Evolutionary conservation across 2,797 vertebrate species (phyloP).

Genomic region (Bradypodion ventrale): DNA sequence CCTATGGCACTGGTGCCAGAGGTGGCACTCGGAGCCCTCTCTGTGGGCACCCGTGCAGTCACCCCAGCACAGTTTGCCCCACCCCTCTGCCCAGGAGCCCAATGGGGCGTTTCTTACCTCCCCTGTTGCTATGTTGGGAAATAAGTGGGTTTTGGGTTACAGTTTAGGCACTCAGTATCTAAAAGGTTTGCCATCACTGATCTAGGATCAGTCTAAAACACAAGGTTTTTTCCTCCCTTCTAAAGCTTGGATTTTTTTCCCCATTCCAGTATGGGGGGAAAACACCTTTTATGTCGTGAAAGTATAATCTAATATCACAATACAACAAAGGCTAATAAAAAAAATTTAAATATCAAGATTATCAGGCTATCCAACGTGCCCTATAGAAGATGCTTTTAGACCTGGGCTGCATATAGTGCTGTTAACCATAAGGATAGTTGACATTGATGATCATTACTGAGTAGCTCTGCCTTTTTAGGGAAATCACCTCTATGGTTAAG

Average conservation of each 20-base stretch:
- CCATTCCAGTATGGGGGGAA: not conserved
- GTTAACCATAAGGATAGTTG: slow-evolving; percentile 26
- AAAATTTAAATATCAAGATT: slow-evolving; percentile 46
- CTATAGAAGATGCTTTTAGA: slow-evolving; percentile 45
- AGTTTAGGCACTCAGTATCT: no score
- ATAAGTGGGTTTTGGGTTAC: no score
- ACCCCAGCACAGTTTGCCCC: no score
- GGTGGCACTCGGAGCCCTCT: no score
- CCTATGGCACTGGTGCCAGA: no score
- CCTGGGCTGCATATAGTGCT: slow-evolving; percentile 53
- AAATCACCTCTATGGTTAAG: slow-evolving; percentile 40
- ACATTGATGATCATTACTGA: not conserved
- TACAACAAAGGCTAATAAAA: slow-evolving; percentile 44
- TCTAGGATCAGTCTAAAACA: not conserved
- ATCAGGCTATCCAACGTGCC: slow-evolving; percentile 51
- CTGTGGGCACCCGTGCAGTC: no score
- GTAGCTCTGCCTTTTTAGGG: not conserved
- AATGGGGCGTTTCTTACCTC: no score
- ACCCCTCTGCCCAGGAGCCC: no score
- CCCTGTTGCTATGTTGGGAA: no score
- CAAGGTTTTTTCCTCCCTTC: no score
- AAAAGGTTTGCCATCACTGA: no score
- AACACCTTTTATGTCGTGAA: not conserved
- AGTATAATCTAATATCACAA: not conserved
- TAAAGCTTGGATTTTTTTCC: not conserved